Base-by-base conservation (phyloP, 2,888 invertebrate genomes). In the Drosophila prostipennis region DNA sequence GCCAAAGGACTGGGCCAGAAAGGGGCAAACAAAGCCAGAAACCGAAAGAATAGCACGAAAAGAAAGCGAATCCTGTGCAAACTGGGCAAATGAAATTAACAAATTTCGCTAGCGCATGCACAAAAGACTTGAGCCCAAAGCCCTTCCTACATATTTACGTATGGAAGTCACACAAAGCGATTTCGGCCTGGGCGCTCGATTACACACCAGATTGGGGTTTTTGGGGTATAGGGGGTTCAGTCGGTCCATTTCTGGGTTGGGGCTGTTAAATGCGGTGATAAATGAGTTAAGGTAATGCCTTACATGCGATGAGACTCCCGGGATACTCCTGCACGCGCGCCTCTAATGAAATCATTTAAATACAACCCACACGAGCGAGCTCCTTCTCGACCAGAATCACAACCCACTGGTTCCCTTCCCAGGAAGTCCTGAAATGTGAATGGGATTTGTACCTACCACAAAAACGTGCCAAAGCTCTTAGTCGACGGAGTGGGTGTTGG, bases 81-180 rank as follows among this genome's bases (percentile, higher is more conserved):
- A 79, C 85, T 86, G 70, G 40, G 73, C 75, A 87, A 84, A 82
- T 84, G 87, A 87, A 82, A 82, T 82, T 87, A 82, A 82, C 82
- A 82, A 82, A 87, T 77, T 87, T 74, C 54, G 82, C 87, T 72
- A 51, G 63, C 77, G 84, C 80, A 80, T 83, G 87, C 81, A 86
- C 54, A 76, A 83, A 70, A 68, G 51, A 56, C 59, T 58, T 60
- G 55, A 73, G 56, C 61, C 65, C 64, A 49, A 23, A 69, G 55
- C 57, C 65, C 63, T 63, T 43, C 72, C 76, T 87, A 34, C 11
- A 34, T 34, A 87, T 84, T 82, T 82, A 81, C 75, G 82, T 84
- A 82, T 87, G 87, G 79, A 77, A 82, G 87, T 82, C 87, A 87
- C 87, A 82, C 85, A 82, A 84, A 84, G 79, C 81, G 79, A 87